Evolutionary conservation across 2,113 vertebrate genomes (phyloP), one percentile per base, ranked within the genome.

Genomic region (Corvus cornix): DNA sequence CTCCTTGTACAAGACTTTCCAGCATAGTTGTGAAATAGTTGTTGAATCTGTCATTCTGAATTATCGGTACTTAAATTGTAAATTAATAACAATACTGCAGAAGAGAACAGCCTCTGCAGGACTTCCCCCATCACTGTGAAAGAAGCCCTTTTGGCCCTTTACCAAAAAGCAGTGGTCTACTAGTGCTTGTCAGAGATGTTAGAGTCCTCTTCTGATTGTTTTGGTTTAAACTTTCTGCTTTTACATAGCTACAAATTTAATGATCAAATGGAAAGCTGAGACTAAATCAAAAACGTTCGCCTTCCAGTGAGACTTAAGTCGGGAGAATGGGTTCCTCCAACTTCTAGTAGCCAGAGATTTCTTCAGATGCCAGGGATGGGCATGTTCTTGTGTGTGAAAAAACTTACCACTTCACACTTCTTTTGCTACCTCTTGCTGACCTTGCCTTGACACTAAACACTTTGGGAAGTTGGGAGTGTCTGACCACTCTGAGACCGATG

Each of bases 401-500:
- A 66, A 3, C 23, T n/a, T 26, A 2, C 4, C 17, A 3, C 23
- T 55, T 77, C 9, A 13, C 5, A 1, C 3, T 59, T 72, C 14
- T 87, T 84, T 20, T 90, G 0, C 33, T 79, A 2, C 17, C 22
- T 58, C 16, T 59, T 87, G 27, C 44, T 93, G 55, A n/a, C 51
- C 35, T 62, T 77, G 28, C n/a, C n/a, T 87, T 74, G n/a, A 24
- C 80, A 13, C 31, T 68, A 5, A 30, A 24, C 39, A 44, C 43
- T 24, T 66, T 1, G 2, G 6, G 20, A 70, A 59, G 52, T 62
- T 77, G 24, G 0, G 43, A 39, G 73, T 43, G 41, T 41, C 51
- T 87, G 51, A 78, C 26, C 9, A 16, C 17, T 83, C n/a, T 0
- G 7, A 73, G 35, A 37, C 51, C 72, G 58, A 18, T 79, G 23